Evolutionary conservation across 2,888 invertebrate genomes (phyloP), one percentile per base, ranked within the genome.

Genomic region (Drosophila robusta): DNA sequence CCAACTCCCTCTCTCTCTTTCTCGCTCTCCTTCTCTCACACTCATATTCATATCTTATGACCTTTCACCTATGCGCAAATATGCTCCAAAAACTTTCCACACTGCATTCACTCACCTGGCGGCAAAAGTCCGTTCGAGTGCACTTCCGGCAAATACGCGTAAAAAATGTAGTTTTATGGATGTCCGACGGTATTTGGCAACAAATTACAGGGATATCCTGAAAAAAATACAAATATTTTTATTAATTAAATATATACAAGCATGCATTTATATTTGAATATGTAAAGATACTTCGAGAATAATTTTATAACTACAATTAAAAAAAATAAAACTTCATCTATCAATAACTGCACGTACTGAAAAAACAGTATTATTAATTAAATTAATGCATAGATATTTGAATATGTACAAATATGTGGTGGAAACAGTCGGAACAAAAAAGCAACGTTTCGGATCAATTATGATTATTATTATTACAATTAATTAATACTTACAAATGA

Each of bases 31-130:
- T 11, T 34, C 12, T 12, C 11, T 32, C 32, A 11, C 11, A 0
- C 65, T 47, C 70, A 70, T 72, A 71, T 82, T 64, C 86, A 78
- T 82, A 81, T 77, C 68, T 79, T 57, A 50, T 38, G 36, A 11
- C 7, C 11, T 38, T 7, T 5, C 12, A 32, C 4, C 12, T 8
- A 14, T 36, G 41, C 60, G 50, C 55, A 70, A 76, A 78, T 65
- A 67, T 76, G 56, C 66, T 67, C 51, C 49, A 36, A 52, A 74
- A 85, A 79, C 65, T 70, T 76, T 61, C 64, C 32, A 14, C 51
- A 54, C 52, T 64, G 72, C 58, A 64, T 62, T 65, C 56, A 45
- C 60, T 32, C 36, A 32, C 12, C 41, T 16, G 38, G 42, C 1
- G 38, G 41, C 47, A 26, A 50, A 64, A 60, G 42, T 61, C 34